A percentile compares a stretch with the other conserved stretches of the same genome.
Evolutionary conservation across 2,113 vertebrate species (phyloP).

Genomic region (Microtus oregoni): DNA sequence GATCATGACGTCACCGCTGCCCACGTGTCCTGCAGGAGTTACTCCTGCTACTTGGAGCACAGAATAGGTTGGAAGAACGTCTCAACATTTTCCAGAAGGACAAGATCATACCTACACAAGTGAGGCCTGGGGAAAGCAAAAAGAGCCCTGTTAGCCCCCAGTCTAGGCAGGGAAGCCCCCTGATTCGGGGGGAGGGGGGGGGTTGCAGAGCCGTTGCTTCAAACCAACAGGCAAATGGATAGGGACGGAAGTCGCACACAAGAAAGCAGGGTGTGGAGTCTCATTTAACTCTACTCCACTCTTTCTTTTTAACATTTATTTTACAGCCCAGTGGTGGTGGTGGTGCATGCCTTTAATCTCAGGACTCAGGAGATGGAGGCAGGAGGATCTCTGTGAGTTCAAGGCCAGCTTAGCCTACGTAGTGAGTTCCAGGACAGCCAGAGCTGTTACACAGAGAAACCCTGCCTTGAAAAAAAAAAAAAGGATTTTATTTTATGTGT

Average conservation of each 20-base stretch:
- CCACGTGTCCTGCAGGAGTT: neutral
- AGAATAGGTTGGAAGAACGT: constrained; percentile 89
- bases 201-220: constrained; percentile 4
- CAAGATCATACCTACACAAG: constrained; percentile 93
- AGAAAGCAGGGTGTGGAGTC: neutral
- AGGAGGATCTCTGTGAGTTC: neutral
- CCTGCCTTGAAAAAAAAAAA: neutral
- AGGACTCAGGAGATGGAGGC: neutral
- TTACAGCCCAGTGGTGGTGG: neutral
- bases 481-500: neutral
- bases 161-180: neutral
- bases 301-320: neutral
- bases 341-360: neutral
- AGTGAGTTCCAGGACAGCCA: neutral
- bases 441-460: neutral
- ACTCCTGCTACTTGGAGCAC: constrained; percentile 82
- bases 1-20: neutral
- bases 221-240: neutral
- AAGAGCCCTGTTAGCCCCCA: neutral
- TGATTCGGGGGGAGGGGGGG: neutral
- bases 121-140: constrained; percentile 84
- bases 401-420: neutral
- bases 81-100: constrained; percentile 91
- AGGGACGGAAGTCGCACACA: neutral
- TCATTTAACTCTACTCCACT: neutral